These are phyloP conservation scores for Eumacrocentrus americanus DNA, from an alignment of 2,888 invertebrate genomes.

Conservation along the genomic window DNA sequence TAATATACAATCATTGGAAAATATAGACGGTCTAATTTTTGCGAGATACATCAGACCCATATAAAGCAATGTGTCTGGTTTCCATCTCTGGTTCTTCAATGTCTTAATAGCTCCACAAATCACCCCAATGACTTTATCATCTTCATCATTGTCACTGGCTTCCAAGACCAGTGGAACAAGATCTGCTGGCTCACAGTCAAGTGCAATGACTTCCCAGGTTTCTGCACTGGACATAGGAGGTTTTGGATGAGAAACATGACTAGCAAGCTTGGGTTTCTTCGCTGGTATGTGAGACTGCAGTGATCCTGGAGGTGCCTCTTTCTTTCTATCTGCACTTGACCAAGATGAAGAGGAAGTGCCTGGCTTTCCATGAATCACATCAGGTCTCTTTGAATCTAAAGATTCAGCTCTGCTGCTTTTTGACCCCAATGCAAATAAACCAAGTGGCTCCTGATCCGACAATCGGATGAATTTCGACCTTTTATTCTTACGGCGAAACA, in stretches of 20 bases:
- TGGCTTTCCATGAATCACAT: conserved; percentile 64
- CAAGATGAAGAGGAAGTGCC: conserved; percentile 45
- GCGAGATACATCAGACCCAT: conserved; percentile 81
- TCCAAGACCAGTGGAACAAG: conserved; percentile 77
- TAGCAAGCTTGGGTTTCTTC: conserved; percentile 66
- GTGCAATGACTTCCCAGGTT: conserved; percentile 74
- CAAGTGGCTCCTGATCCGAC: conserved; percentile 83
- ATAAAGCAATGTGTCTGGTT: conserved; percentile 79
- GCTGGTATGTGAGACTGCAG: conserved; percentile 66
- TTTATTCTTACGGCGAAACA: too few species aligned
- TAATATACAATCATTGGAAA: conserved; percentile 76
- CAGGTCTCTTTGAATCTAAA: conserved; percentile 68
- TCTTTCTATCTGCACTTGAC: conserved; percentile 70
- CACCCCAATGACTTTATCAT: conserved; percentile 77
- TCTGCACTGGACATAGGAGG: conserved; percentile 63
- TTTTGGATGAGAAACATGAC: conserved; percentile 52
- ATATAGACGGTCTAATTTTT: conserved; percentile 79
- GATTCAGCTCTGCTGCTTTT: conserved; percentile 72
- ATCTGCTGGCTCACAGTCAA: conserved; percentile 82
- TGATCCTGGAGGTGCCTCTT: conserved; percentile 68
- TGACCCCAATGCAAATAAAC: conserved; percentile 81
- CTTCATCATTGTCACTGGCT: conserved; percentile 79
- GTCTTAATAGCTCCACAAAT: conserved; percentile 88
- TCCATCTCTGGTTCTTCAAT: conserved; percentile 77
- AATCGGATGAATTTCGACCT: too few species aligned